These are phyloP conservation scores for Micromesistius poutassou DNA, from an alignment of 2,797 vertebrate species.

Conservation along the genomic window DNA sequence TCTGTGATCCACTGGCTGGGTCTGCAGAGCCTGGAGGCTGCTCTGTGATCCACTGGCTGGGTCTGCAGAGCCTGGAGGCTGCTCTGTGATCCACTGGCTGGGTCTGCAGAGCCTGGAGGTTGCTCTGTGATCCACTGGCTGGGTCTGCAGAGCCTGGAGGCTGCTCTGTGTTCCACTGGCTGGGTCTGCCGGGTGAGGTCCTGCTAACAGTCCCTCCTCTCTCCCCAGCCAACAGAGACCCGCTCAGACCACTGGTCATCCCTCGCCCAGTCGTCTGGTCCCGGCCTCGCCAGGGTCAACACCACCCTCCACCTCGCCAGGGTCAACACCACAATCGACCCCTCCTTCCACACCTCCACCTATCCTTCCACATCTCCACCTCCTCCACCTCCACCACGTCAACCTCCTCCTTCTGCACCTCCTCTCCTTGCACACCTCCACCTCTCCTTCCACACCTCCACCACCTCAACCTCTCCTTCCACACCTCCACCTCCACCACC, in stretches of 20 bases:
- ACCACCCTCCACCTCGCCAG: slow-evolving; percentile 9
- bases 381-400: no score
- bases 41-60: no score
- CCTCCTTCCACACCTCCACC: slow-evolving; percentile 33
- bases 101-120: no score
- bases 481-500: no score
- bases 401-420: no score
- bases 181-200: background rate
- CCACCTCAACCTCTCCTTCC: no score
- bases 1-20: no score
- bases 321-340: slow-evolving; percentile 20
- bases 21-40: no score
- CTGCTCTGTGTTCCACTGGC: background rate
- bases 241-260: slow-evolving; percentile 57
- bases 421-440: slow-evolving; percentile 28
- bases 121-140: no score
- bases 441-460: slow-evolving; percentile 28
- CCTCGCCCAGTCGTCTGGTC: slow-evolving; percentile 66
- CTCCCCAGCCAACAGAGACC: slow-evolving; percentile 70
- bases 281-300: slow-evolving; percentile 70
- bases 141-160: background rate
- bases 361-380: slow-evolving; percentile 21
- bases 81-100: no score
- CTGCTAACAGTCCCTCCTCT: slow-evolving; percentile 60
- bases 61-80: no score